Evolutionary conservation across 2,888 invertebrate genomes (phyloP).

Genomic region (Macropis europaea): DNA sequence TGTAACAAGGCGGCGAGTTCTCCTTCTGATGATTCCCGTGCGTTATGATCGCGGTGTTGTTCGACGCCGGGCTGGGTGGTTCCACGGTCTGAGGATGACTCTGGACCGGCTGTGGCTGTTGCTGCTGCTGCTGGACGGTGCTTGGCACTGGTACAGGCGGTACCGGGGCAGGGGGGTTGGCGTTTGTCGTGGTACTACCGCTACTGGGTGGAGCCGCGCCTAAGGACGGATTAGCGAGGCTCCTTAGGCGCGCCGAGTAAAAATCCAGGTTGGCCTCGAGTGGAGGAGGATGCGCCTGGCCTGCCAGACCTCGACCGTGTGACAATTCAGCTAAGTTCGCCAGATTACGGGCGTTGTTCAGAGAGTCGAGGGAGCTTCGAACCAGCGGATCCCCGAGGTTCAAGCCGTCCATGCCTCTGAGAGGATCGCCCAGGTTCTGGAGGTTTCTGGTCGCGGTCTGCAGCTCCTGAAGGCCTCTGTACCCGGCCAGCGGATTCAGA

Average conservation of each 20-base stretch:
- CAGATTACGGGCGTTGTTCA: slow-evolving; percentile 78
- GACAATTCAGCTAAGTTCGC: slow-evolving; percentile 78
- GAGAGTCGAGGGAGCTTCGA: slow-evolving; percentile 75
- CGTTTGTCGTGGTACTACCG: slow-evolving; percentile 85
- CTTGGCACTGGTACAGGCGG: slow-evolving; percentile 82
- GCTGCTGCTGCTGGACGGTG: slow-evolving; percentile 87
- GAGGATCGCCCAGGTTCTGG: slow-evolving; percentile 77
- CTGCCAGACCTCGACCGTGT: slow-evolving; percentile 70
- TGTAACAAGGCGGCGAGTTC: slow-evolving; percentile 76
- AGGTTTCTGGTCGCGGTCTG: slow-evolving; percentile 78
- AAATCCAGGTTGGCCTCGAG: slow-evolving; percentile 97
- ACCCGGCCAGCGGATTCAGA: slow-evolving; percentile 75
- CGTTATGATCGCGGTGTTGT: slow-evolving; percentile 60
- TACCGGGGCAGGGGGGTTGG: slow-evolving; percentile 83
- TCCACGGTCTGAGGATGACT: slow-evolving; percentile 65
- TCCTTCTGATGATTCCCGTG: slow-evolving; percentile 71
- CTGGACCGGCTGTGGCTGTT: slow-evolving; percentile 74
- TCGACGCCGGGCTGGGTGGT: slow-evolving; percentile 68
- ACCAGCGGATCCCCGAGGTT: slow-evolving; percentile 77
- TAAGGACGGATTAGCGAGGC: slow-evolving; percentile 98
- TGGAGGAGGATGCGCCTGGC: slow-evolving; percentile 83
- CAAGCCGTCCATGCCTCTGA: slow-evolving; percentile 77
- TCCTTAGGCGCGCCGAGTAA: slow-evolving; percentile 99
- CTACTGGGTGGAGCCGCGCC: slow-evolving; percentile 90
- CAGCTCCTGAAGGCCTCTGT: slow-evolving; percentile 76